Percentiles rank a stretch among this genome's conserved stretches.
These are phyloP conservation scores for Sebastes miniatus DNA, from an alignment of 2,797 vertebrate genomes.

Conservation along the genomic window DNA sequence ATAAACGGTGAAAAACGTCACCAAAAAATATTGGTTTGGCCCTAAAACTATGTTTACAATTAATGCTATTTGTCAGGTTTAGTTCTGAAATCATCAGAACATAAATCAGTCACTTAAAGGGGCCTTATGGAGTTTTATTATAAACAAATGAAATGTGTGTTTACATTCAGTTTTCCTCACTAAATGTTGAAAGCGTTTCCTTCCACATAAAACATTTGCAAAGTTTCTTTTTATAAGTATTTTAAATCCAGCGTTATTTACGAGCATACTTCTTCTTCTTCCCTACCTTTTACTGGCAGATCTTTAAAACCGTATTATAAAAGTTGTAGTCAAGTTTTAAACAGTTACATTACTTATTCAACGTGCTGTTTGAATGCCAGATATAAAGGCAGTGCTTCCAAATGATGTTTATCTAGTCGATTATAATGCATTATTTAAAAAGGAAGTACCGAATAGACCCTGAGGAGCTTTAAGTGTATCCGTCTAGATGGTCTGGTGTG, in stretches of 20 bases:
- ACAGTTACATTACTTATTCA: neutral
- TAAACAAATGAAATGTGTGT: neutral
- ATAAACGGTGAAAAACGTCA: too few species aligned
- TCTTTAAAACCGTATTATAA: neutral
- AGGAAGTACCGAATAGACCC: neutral
- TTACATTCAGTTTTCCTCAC: neutral
- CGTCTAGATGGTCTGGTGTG: neutral
- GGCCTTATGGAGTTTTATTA: neutral
- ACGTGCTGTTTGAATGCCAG: neutral
- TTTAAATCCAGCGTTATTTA: neutral
- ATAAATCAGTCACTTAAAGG: neutral
- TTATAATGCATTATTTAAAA: neutral
- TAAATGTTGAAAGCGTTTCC: neutral
- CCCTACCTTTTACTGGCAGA: neutral
- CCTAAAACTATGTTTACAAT: neutral
- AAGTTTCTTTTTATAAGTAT: neutral
- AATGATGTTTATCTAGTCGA: neutral
- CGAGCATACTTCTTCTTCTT: neutral
- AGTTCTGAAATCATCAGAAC: neutral
- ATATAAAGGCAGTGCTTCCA: neutral
- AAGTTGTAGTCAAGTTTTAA: neutral
- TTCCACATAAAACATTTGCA: neutral
- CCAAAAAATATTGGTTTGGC: too few species aligned
- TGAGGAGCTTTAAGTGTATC: neutral
- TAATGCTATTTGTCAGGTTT: neutral